Evolutionary conservation across 35 echinoderm and acorn worm species (phyloP).

Genomic region (Stichopus chloronotus): DNA sequence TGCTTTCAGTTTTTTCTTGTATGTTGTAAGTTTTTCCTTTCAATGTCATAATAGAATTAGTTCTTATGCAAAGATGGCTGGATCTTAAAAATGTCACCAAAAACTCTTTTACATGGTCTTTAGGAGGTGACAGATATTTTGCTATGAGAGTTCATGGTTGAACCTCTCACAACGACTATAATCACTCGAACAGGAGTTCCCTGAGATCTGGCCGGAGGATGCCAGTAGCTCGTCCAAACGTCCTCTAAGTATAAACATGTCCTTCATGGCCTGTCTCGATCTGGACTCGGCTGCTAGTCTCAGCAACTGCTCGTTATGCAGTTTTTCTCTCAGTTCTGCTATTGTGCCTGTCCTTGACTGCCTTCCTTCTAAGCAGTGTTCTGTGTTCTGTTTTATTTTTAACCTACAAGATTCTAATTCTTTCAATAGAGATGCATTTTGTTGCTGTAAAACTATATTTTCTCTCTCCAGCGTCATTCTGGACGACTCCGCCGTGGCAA

Average conservation of each 20-base stretch:
- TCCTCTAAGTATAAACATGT: constrained; percentile 13
- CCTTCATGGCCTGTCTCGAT: constrained; percentile 10
- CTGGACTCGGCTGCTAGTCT: constrained; percentile 29
- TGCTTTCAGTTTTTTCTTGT: no score
- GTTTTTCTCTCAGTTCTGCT: neutral
- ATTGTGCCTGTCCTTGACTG: neutral
- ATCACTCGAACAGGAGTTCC: neutral
- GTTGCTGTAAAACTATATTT: neutral
- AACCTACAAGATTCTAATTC: neutral
- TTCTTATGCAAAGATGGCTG: no score
- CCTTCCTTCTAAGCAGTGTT: neutral
- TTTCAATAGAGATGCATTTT: neutral
- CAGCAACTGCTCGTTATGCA: neutral
- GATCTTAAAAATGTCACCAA: no score
- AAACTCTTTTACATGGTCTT: no score
- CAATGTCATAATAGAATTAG: no score
- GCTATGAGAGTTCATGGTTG: no score
- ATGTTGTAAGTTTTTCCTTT: no score
- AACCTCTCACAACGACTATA: neutral
- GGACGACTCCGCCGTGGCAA: neutral
- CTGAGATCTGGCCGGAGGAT: neutral
- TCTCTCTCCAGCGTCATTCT: neutral
- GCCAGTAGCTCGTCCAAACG: neutral
- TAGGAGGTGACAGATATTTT: no score
- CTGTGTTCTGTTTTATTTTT: neutral